Conservation (phyloP, 2,113 vertebrate genomes). For the Eubucco bourcierii region DNA sequence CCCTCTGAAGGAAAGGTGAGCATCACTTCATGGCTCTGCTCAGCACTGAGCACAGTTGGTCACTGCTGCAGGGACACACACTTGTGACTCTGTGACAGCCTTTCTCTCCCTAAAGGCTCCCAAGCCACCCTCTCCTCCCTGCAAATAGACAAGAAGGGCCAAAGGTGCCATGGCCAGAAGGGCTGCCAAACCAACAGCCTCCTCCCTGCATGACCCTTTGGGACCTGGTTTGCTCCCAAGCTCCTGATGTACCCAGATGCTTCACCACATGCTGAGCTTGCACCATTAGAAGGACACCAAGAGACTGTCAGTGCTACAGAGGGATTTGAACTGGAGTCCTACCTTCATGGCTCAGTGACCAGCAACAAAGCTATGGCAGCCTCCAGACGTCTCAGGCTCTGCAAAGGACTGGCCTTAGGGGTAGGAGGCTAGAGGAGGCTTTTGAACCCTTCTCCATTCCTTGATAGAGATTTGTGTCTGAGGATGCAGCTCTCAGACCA, state of each 20-base stretch:
- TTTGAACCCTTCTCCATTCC: not conserved
- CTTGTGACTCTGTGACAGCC: not conserved
- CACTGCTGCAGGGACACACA: not conserved
- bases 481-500: not conserved
- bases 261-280: not conserved
- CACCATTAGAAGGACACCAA: rapidly evolving
- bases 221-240: not conserved
- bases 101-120: not conserved
- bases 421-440: not conserved
- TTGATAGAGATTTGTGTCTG: rapidly evolving
- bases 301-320: too few relatives aligned
- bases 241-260: not conserved
- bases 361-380: not conserved
- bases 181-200: not conserved
- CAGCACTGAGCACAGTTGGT: too few relatives aligned
- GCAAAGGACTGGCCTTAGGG: not conserved
- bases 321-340: not conserved
- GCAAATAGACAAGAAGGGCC: not conserved
- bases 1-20: rapidly evolving
- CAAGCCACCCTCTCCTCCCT: too few relatives aligned
- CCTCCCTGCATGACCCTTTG: rapidly evolving
- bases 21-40: not conserved
- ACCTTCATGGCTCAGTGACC: rapidly evolving
- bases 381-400: not conserved
- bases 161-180: not conserved